A percentile compares a stretch with the other conserved stretches of the same genome.
Evolutionary conservation across 2,888 invertebrate genomes (phyloP).

Genomic region (Malthinus seriepunctatus): DNA sequence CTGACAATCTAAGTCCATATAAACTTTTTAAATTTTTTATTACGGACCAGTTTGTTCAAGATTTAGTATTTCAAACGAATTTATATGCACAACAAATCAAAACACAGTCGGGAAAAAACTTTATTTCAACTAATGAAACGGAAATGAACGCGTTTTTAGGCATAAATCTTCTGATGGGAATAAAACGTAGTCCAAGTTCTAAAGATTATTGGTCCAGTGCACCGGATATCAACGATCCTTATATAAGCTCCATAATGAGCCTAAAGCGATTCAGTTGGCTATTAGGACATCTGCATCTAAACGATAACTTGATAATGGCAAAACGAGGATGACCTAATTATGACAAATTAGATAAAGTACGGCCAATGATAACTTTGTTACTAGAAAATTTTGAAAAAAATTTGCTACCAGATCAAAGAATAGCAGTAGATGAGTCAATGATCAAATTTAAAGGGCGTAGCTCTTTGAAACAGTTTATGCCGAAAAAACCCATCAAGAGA

Average conservation of each 20-base stretch:
- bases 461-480: slow-evolving; percentile 32
- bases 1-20: too few species aligned
- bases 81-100: too few species aligned
- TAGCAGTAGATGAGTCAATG: slow-evolving; percentile 37
- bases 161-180: slow-evolving; percentile 37
- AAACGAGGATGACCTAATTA: slow-evolving; percentile 21
- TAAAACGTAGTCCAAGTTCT: slow-evolving; percentile 33
- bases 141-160: slow-evolving; percentile 32
- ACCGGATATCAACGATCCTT: too few species aligned
- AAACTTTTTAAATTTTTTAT: too few species aligned
- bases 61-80: too few species aligned
- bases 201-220: slow-evolving; percentile 33
- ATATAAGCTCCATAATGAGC: slow-evolving; percentile 31
- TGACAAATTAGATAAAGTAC: slow-evolving; percentile 34
- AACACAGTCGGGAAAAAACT: slow-evolving; percentile 5
- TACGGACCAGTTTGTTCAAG: too few species aligned
- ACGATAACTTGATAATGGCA: slow-evolving; percentile 27
- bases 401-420: slow-evolving; percentile 16
- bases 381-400: slow-evolving; percentile 10
- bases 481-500: slow-evolving; percentile 2
- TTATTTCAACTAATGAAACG: slow-evolving; percentile 9
- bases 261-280: slow-evolving; percentile 27
- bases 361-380: slow-evolving; percentile 25
- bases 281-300: slow-evolving; percentile 30
- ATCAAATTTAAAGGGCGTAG: slow-evolving; percentile 37